Evolutionary conservation across 2,113 vertebrate species (phyloP).

Genomic region (Myiagra hebetior): DNA sequence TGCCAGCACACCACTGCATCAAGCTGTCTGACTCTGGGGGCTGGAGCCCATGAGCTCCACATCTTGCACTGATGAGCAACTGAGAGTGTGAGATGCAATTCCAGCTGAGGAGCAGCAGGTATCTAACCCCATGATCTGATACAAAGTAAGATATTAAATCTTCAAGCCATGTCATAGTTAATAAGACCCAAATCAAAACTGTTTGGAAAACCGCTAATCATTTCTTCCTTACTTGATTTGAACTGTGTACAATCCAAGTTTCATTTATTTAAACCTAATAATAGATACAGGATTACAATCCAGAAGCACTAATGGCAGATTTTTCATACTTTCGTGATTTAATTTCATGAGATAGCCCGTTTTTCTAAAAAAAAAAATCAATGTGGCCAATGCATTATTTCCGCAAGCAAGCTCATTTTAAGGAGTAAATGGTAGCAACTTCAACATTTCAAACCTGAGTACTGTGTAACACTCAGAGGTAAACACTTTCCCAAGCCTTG

Average conservation of each 20-base stretch:
- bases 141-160: neutral
- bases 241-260: neutral
- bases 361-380: neutral
- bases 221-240: neutral
- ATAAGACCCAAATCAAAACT: neutral
- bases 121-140: neutral
- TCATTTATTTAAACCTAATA: neutral
- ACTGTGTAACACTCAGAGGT: neutral
- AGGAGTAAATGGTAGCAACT: neutral
- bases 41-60: neutral
- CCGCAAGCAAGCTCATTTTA: neutral
- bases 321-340: neutral
- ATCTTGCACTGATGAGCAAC: neutral
- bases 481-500: neutral
- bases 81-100: accelerated
- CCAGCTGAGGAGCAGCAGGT: neutral
- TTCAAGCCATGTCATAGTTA: neutral
- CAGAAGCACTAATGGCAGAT: neutral
- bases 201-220: neutral
- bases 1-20: neutral
- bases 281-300: neutral
- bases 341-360: neutral
- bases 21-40: neutral
- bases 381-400: neutral
- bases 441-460: neutral